Percentiles rank a stretch among this genome's conserved stretches.
Evolutionary conservation across 1,140 invertebrate genomes (phyloP).

Genomic region (Cyrtorhinus lividipennis): DNA sequence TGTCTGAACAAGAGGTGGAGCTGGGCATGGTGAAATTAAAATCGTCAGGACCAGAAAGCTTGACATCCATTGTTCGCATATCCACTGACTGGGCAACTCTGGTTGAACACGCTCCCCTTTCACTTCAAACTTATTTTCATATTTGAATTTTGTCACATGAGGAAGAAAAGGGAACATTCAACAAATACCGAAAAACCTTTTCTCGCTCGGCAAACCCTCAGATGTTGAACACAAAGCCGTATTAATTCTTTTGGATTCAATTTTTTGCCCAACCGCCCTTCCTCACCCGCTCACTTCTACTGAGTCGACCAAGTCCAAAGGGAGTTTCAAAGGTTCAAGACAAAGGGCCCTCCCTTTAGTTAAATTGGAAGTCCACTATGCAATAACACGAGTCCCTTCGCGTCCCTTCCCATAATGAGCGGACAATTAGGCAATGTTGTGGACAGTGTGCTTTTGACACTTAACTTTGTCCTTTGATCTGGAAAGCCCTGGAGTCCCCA

Average conservation of each 20-base stretch:
- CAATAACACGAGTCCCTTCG: not conserved
- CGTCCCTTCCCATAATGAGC: not conserved
- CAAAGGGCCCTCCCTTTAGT: conserved; percentile 3
- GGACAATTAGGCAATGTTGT: conserved; percentile 9
- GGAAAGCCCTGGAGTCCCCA: not conserved
- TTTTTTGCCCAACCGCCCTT: not conserved
- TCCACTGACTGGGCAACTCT: too few species aligned
- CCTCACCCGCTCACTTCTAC: not conserved
- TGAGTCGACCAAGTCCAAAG: not conserved
- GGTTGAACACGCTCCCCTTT: not conserved
- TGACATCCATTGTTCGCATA: not conserved
- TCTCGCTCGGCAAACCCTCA: not conserved
- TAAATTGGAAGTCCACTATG: conserved; percentile 6
- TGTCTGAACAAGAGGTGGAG: too few species aligned
- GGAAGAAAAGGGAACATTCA: not conserved
- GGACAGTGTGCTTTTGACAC: conserved; percentile 9
- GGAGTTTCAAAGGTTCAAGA: not conserved
- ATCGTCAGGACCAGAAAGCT: not conserved
- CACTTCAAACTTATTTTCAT: not conserved
- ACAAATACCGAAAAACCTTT: not conserved
- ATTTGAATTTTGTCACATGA: conserved; percentile 4
- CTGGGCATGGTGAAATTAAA: conserved; percentile 3
- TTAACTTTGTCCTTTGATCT: conserved; percentile 3
- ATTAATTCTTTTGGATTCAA: not conserved
- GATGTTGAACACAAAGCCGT: not conserved